Evolutionary conservation across 2,797 vertebrate genomes (phyloP).

Genomic region (Novumbra hubbsi): DNA sequence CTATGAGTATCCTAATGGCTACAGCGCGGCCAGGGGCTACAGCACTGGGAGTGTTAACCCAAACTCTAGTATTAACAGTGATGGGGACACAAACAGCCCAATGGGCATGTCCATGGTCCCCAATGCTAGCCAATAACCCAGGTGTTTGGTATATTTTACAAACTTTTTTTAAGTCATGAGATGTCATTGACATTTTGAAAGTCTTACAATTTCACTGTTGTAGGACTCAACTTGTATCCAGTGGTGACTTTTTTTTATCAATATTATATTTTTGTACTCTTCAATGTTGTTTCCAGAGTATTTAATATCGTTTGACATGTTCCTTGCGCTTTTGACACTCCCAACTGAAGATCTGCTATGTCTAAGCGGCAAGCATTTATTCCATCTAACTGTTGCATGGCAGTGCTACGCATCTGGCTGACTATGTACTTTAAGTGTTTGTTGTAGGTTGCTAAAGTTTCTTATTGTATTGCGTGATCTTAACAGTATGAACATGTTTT

Average conservation of each 20-base stretch:
- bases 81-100: conserved; percentile 26
- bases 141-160: conserved; percentile 6
- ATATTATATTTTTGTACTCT: conserved; percentile 58
- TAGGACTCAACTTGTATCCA: neutral
- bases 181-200: neutral
- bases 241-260: conserved; percentile 11
- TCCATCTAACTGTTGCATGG: conserved; percentile 12
- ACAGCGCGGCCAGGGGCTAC: conserved; percentile 13
- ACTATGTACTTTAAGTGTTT: conserved; percentile 8
- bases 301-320: conserved; percentile 55
- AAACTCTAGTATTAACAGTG: conserved; percentile 23
- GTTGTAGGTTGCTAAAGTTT: neutral
- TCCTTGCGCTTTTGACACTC: conserved; percentile 38
- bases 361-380: conserved; percentile 17
- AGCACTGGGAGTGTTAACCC: neutral
- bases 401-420: conserved; percentile 21
- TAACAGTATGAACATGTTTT: neutral
- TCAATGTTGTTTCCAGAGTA: conserved; percentile 36
- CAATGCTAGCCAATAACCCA: conserved; percentile 42
- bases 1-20: conserved; percentile 57
- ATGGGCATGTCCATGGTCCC: conserved; percentile 28
- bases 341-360: neutral
- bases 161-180: neutral
- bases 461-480: neutral
- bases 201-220: neutral